phyloP scores from a whole-genome alignment of 1,140 invertebrate species.

The Aphelenchoides fujianensis region DNA sequence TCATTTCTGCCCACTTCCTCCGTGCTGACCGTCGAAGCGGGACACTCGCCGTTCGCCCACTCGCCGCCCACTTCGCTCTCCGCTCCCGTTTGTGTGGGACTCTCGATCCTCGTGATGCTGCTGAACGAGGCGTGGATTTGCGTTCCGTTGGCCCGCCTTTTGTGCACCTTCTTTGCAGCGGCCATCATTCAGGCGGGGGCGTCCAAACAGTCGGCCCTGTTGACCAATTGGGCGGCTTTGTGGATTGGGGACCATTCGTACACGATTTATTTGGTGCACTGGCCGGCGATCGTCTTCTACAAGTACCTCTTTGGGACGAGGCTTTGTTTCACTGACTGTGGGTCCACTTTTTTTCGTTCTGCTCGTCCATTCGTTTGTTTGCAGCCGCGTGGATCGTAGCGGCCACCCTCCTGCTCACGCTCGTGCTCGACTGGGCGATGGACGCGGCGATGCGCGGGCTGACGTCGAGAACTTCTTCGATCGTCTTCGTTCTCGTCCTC shows the following conservation, averaged over 20 bases:
- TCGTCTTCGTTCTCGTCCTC: not conserved
- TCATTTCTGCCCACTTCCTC: not conserved
- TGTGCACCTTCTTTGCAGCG: not conserved
- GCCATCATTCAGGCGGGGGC: not conserved
- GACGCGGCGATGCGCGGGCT: not conserved
- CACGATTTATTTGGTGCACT: conserved; percentile 5
- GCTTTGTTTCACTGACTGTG: not conserved
- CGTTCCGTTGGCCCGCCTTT: not conserved
- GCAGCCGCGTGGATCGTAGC: no score
- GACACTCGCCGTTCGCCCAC: not conserved
- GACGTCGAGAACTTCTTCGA: not conserved
- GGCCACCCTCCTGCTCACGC: no score
- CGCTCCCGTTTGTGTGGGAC: not conserved
- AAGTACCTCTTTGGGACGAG: not conserved
- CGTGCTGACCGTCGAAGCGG: not conserved
- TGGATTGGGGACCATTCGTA: conserved; percentile 8
- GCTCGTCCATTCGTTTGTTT: no score
- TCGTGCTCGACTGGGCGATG: not conserved
- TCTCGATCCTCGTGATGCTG: not conserved
- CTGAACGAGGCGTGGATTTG: not conserved
- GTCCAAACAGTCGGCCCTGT: not conserved
- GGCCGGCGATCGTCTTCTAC: conserved; percentile 7
- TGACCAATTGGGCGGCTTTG: not conserved
- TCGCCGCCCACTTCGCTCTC: not conserved
- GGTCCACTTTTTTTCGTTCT: no score